Conservation (phyloP, 2,113 vertebrate genomes). For the Phaethornis superciliosus region DNA sequence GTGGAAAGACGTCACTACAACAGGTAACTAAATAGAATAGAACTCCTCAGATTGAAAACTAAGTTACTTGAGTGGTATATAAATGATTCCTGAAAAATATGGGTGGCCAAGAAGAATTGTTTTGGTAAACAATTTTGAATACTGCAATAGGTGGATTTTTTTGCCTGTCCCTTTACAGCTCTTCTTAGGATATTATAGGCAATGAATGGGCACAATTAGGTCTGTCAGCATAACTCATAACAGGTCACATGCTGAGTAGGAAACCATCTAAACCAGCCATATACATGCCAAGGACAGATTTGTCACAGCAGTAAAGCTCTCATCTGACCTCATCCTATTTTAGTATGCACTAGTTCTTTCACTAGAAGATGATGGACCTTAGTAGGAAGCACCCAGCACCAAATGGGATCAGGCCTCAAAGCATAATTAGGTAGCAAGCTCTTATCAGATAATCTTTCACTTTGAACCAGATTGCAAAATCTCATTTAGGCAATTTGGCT, state of each 20-base stretch:
- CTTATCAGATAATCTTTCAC: slow-evolving; percentile 37
- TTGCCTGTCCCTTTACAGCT: neutral
- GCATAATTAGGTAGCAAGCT: slow-evolving; percentile 43
- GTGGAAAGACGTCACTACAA: neutral
- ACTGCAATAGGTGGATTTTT: neutral
- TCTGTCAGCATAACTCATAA: neutral
- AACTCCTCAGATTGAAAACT: neutral
- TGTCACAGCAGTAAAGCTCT: neutral
- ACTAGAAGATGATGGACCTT: neutral
- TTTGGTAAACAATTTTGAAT: neutral
- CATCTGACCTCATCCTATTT: neutral
- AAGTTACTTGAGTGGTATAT: neutral
- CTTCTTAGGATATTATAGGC: neutral
- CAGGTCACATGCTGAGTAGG: neutral
- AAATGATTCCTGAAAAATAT: neutral
- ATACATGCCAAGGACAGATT: neutral
- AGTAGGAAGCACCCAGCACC: neutral
- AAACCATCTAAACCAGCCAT: neutral
- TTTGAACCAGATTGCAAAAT: slow-evolving; percentile 10
- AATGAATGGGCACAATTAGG: neutral
- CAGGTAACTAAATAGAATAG: neutral
- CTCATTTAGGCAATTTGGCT: neutral
- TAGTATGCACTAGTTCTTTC: neutral
- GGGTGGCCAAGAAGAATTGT: neutral
- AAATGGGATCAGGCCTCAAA: neutral